Evolutionary conservation across 2,888 invertebrate genomes (phyloP).

Genomic region (Oscheius myriophilus): DNA sequence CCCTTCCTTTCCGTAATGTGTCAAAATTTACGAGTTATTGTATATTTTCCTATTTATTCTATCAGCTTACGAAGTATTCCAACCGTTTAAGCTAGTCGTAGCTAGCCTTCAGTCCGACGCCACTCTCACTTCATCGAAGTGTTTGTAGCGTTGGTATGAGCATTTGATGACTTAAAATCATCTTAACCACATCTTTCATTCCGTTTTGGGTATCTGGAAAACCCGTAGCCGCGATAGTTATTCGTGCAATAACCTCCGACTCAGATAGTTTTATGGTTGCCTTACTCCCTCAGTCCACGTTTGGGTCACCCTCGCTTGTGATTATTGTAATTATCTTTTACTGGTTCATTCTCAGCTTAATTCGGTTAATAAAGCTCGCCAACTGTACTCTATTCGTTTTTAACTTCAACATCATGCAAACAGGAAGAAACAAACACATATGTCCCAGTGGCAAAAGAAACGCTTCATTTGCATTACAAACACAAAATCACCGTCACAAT

Average conservation of each 20-base stretch:
- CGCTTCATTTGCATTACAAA: too few species aligned
- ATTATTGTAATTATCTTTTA: conserved; percentile 2
- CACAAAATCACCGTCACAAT: too few species aligned
- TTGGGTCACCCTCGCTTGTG: conserved; percentile 4
- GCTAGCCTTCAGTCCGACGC: conserved; percentile 16
- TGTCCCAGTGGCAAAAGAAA: too few species aligned
- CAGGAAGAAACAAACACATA: too few species aligned
- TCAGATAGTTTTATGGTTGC: conserved; percentile 9
- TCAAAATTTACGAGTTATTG: conserved; percentile 8
- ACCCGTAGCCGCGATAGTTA: not conserved
- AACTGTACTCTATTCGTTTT: too few species aligned
- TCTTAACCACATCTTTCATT: conserved; percentile 25
- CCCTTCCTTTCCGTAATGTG: conserved; percentile 9
- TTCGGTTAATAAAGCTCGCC: too few species aligned
- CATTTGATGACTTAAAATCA: conserved; percentile 24
- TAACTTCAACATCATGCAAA: too few species aligned
- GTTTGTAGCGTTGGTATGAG: conserved; percentile 21
- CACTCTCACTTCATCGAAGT: conserved; percentile 19
- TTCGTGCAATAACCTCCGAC: conserved; percentile 6
- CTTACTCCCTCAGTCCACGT: conserved; percentile 11
- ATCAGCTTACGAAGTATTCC: conserved; percentile 6
- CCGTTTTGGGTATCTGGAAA: conserved; percentile 8
- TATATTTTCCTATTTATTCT: conserved; percentile 16
- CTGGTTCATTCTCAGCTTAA: too few species aligned
- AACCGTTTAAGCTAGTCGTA: conserved; percentile 10